Evolutionary conservation across 2,113 vertebrate species (phyloP), one percentile per base, ranked within the genome.

Genomic region (Ibidorhyncha struthersii): DNA sequence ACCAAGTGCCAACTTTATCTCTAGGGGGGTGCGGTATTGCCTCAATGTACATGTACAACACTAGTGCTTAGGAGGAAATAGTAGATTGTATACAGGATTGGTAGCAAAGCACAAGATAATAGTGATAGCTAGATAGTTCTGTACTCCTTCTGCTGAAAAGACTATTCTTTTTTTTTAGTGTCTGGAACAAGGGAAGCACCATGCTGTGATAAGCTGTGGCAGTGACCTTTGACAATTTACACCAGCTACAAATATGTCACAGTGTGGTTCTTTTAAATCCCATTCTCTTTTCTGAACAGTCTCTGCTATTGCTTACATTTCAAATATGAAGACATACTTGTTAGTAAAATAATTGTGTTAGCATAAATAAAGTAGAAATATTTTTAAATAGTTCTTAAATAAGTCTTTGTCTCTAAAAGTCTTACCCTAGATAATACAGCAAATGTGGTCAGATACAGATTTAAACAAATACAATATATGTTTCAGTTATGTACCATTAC

Each of bases 1-100:
- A 80, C 17, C 29, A 70, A 86, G 9, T 30, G 40, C 4, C 47
- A 56, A 4, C 16, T 83, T 41, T 65, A 32, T 61, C 53, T 40
- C 14, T 29, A 11, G 9, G 9, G 2, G 49, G 8, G 10, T 10
- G 34, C 3, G 1, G 1, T 29, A 8, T 27, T 73, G 5, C 34
- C 25, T 58, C 55, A 32, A 11, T 30, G 20, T 19, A 30, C 4
- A 6, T 30, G 18, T 6, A 34, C 2, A 36, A 10, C 0, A 1
- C 14, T 26, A 23, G 2, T 15, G 6, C 29, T 41, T 43, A 47
- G 58, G 43, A 73, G 30, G 14, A 92, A 83, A 65, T 7, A 89
- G 23, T 18, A 76, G 22, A 41, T 5, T 59, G 20, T 56, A 32
- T 9, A 8, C 20, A 45, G 29, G 21, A 67, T 26, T 69, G 4